Evolutionary conservation across 2,113 vertebrate genomes (phyloP).

Genomic region (Amblyopsis rosae): DNA sequence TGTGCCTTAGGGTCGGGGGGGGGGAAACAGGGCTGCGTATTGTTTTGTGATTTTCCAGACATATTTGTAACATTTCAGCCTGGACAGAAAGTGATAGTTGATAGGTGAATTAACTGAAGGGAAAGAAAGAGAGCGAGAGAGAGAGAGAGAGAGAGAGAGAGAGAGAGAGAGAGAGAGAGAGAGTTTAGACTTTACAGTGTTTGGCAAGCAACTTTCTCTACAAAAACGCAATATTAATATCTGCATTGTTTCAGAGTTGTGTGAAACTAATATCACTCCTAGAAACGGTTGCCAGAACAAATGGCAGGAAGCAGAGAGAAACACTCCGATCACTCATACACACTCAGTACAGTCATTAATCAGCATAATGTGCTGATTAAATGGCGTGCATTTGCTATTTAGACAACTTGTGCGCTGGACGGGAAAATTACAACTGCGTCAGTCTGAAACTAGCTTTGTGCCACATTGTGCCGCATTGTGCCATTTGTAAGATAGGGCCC

Average conservation of each 20-base stretch:
- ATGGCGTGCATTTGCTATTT: no score
- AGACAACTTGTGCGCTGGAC: no score
- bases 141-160: slow-evolving; percentile 5
- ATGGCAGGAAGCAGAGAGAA: not conserved
- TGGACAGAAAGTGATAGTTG: slow-evolving; percentile 45
- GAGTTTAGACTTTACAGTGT: slow-evolving; percentile 48
- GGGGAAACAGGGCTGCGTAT: not conserved
- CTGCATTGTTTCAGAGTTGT: slow-evolving; percentile 32
- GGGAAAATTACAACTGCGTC: no score
- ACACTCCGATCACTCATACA: not conserved
- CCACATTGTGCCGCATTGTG: no score
- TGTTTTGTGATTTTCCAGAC: slow-evolving; percentile 40
- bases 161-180: slow-evolving; percentile 9
- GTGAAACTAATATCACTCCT: slow-evolving; percentile 26
- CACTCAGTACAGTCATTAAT: slow-evolving; percentile 6
- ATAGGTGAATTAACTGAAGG: slow-evolving; percentile 26
- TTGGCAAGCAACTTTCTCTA: slow-evolving; percentile 41
- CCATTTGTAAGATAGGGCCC: no score
- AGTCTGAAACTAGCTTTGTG: no score
- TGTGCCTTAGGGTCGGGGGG: slow-evolving; percentile 32
- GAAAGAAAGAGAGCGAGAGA: not conserved
- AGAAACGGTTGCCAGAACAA: slow-evolving; percentile 39
- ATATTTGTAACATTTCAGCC: slow-evolving; percentile 30
- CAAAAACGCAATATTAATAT: slow-evolving; percentile 60
- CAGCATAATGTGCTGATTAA: not conserved